Evolutionary conservation across 2,888 invertebrate genomes (phyloP).

Genomic region (Temnothorax ravouxi): DNA sequence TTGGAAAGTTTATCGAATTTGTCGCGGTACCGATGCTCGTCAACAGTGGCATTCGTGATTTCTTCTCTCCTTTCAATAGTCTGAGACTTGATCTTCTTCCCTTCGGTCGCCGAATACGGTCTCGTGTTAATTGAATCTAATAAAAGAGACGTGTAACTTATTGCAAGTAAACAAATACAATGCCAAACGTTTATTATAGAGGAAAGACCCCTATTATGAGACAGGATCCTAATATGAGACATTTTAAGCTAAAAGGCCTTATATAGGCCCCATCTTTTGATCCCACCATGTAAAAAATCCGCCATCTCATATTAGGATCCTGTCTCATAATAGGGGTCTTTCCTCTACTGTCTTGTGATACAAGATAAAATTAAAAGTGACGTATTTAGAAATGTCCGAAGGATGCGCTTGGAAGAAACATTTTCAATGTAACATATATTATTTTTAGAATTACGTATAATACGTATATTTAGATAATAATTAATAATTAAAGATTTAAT

Average conservation of each 20-base stretch:
- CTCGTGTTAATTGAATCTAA: neutral
- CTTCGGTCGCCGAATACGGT: neutral
- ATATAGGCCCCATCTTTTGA: too few species aligned
- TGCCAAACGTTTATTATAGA: neutral
- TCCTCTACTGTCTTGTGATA: neutral
- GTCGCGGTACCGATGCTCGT: neutral
- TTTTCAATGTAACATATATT: neutral
- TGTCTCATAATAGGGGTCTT: too few species aligned
- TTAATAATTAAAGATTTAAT: neutral
- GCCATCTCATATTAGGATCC: too few species aligned
- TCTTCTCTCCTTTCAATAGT: neutral
- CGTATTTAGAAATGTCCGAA: neutral
- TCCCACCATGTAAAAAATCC: too few species aligned
- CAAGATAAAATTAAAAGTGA: neutral
- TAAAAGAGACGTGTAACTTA: neutral
- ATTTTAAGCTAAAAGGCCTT: too few species aligned
- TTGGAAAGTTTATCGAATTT: conserved; percentile 5
- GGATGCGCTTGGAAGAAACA: neutral
- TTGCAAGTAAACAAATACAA: neutral
- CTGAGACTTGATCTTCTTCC: neutral
- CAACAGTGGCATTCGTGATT: neutral
- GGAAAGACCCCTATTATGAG: too few species aligned
- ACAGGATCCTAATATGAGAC: too few species aligned
- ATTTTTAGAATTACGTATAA: neutral
- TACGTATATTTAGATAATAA: neutral